phyloP scores from a whole-genome alignment of 2,797 vertebrate genomes.

The Ctenochaetus hawaiiensis region DNA sequence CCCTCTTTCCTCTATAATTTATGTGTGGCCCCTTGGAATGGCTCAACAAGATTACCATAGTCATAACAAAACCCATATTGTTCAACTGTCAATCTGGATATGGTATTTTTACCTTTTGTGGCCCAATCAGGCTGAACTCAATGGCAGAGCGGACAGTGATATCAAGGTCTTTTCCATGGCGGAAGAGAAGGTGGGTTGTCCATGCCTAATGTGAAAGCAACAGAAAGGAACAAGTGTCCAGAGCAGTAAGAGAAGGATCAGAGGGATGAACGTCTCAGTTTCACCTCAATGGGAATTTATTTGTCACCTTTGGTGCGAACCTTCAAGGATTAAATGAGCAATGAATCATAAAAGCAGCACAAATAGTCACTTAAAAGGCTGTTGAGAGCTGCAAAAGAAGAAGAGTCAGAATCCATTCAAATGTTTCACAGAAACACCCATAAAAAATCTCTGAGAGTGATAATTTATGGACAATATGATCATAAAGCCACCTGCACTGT shows the following conservation, averaged over 20 bases:
- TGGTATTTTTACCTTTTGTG: slow-evolving; percentile 82
- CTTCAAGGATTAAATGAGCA: slow-evolving; percentile 74
- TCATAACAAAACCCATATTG: slow-evolving; percentile 86
- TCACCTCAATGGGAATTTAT: slow-evolving; percentile 71
- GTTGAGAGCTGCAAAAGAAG: slow-evolving; percentile 27
- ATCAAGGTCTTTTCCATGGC: slow-evolving; percentile 68
- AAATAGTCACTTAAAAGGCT: slow-evolving; percentile 67
- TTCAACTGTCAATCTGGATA: slow-evolving; percentile 84
- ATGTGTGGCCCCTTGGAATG: slow-evolving; percentile 84
- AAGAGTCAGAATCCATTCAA: slow-evolving; percentile 16
- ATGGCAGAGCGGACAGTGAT: slow-evolving; percentile 66
- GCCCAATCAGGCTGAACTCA: slow-evolving; percentile 77
- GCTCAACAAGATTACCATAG: slow-evolving; percentile 87
- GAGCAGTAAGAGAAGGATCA: slow-evolving; percentile 70
- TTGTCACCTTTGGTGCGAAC: slow-evolving; percentile 69
- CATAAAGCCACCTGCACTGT: slow-evolving; percentile 28
- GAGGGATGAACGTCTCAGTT: slow-evolving; percentile 78
- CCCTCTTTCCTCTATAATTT: slow-evolving; percentile 80
- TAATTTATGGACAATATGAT: slow-evolving; percentile 20
- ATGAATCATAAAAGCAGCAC: slow-evolving; percentile 70
- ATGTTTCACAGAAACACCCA: slow-evolving; percentile 21
- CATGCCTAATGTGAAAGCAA: slow-evolving; percentile 68
- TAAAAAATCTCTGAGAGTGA: slow-evolving; percentile 30
- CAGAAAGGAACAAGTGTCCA: slow-evolving; percentile 77
- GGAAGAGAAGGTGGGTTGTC: slow-evolving; percentile 64